A percentile compares a stretch with the other conserved stretches of the same genome.
Conservation (phyloP, 2,888 invertebrate species). For the Nomada flava region DNA sequence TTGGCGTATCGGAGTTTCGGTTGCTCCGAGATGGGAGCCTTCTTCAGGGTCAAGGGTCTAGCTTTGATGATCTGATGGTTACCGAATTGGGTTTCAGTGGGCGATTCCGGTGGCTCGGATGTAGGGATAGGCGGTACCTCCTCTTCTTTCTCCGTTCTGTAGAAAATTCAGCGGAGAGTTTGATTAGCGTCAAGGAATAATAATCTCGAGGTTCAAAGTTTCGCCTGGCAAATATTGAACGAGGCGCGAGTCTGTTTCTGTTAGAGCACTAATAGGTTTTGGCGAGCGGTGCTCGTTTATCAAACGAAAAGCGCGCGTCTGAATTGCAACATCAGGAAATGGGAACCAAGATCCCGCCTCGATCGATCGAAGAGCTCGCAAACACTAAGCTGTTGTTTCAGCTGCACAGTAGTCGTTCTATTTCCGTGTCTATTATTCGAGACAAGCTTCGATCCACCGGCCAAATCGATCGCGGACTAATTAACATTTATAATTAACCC, state of each 20-base stretch:
- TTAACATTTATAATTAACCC: constrained; percentile 84
- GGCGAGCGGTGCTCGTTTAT: no score
- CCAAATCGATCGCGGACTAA: constrained; percentile 84
- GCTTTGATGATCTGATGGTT: constrained; percentile 88
- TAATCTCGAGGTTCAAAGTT: no score
- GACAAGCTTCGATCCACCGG: constrained; percentile 80
- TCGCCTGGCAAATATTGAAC: no score
- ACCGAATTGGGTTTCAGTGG: constrained; percentile 77
- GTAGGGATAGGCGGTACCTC: constrained; percentile 82
- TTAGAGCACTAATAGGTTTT: no score
- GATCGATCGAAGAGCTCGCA: constrained; percentile 75
- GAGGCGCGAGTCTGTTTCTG: background rate
- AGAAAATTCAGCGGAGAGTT: constrained; percentile 1
- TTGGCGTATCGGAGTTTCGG: constrained; percentile 89
- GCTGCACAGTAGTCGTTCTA: constrained; percentile 77
- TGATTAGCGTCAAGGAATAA: background rate
- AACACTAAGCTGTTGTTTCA: constrained; percentile 76
- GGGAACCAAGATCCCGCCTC: constrained; percentile 56
- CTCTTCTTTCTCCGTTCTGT: constrained; percentile 80
- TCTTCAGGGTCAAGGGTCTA: constrained; percentile 92
- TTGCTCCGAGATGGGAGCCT: constrained; percentile 92
- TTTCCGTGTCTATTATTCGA: constrained; percentile 83
- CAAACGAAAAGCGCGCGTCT: constrained; percentile 27
- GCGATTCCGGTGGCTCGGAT: constrained; percentile 82
- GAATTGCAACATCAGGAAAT: constrained; percentile 27